Conservation (phyloP, 2,797 vertebrate species). For the Nannoperca australis region DNA sequence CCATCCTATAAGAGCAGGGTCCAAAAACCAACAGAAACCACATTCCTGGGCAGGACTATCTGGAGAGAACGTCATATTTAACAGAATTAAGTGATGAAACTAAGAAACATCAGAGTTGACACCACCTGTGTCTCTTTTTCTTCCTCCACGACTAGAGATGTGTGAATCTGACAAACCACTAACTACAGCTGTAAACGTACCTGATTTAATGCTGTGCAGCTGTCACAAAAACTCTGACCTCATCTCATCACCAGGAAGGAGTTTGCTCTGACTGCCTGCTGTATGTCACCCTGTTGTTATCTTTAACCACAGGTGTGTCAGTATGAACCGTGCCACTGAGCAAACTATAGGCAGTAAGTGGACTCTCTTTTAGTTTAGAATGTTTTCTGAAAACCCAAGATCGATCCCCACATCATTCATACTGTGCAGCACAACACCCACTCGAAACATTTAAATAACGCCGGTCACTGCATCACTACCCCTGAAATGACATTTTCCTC, state of each 20-base stretch:
- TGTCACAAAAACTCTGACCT: constrained; percentile 24
- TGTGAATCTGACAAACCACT: constrained; percentile 8
- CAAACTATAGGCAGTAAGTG: background rate
- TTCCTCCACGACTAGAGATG: background rate
- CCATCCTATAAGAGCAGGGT: background rate
- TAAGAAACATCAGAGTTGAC: background rate
- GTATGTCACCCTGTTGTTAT: constrained; percentile 37
- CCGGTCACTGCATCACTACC: background rate
- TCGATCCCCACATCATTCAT: background rate
- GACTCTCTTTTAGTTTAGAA: background rate
- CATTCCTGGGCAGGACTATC: background rate
- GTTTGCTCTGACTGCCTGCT: background rate
- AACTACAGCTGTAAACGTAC: background rate
- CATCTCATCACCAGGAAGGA: constrained; percentile 3
- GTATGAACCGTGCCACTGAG: background rate
- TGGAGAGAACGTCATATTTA: background rate
- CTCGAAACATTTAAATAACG: background rate
- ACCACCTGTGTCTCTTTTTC: background rate
- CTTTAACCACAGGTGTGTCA: constrained; percentile 47
- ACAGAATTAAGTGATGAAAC: background rate
- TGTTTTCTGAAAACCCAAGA: background rate
- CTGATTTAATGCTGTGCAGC: constrained; percentile 1
- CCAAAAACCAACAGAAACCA: background rate
- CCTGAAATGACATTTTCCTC: background rate
- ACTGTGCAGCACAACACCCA: background rate